phyloP scores from a whole-genome alignment of 2,797 vertebrate species.

The Periparus ater region DNA sequence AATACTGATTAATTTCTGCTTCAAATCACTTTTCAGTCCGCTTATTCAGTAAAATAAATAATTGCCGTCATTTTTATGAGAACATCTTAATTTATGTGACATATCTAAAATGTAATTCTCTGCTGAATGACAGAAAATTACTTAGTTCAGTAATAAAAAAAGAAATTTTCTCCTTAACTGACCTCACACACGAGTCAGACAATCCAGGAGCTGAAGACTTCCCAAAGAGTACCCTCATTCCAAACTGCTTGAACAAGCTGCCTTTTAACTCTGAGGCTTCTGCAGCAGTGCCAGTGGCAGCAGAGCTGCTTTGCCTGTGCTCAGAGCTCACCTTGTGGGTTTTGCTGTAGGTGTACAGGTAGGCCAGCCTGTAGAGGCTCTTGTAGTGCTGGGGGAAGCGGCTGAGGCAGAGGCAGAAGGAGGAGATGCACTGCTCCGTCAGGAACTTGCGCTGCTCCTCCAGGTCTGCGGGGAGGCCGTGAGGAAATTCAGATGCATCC shows the following conservation, averaged over 20 bases:
- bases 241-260: neutral
- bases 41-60: neutral
- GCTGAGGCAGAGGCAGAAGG: constrained; percentile 91
- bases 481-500: constrained; percentile 83
- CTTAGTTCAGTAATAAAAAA: neutral
- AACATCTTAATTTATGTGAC: neutral
- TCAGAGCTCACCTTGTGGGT: constrained; percentile 86
- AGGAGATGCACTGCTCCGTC: constrained; percentile 87
- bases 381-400: constrained; percentile 99
- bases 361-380: constrained; percentile 95
- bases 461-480: constrained; percentile 81
- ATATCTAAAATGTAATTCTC: neutral
- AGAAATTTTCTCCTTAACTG: neutral
- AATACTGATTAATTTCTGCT: neutral
- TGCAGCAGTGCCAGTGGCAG: neutral
- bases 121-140: neutral
- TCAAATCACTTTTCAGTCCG: neutral
- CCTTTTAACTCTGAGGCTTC: neutral
- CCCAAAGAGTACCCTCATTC: neutral
- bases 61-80: neutral
- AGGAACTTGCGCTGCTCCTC: constrained; percentile 88
- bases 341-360: constrained; percentile 90
- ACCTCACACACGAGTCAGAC: neutral
- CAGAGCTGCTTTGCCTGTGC: neutral
- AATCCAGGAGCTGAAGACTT: neutral